Conservation (phyloP, 2,113 vertebrate species). For the Nothoprocta perdicaria region DNA sequence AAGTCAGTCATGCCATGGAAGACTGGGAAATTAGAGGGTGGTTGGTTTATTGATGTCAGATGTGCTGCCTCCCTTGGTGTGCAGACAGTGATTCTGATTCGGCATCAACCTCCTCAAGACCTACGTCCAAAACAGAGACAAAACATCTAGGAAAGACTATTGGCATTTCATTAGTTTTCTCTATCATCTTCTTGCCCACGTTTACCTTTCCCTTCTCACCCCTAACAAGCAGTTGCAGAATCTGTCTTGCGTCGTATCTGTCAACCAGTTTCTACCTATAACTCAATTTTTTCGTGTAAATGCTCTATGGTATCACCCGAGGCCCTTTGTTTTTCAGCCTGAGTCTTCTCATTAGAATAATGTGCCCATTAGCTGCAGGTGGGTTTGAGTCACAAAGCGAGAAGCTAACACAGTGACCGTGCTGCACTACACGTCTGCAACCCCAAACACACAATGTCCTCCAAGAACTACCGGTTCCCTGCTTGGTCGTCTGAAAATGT, state of each 20-base stretch:
- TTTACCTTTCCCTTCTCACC: background rate
- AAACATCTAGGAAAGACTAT: background rate
- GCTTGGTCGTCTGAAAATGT: background rate
- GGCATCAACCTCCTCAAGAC: background rate
- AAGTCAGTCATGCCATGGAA: background rate
- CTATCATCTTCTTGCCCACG: background rate
- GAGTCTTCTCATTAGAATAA: background rate
- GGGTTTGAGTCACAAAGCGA: background rate
- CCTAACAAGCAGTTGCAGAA: background rate
- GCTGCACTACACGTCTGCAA: background rate
- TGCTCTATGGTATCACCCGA: background rate
- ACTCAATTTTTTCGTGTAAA: too few relatives aligned
- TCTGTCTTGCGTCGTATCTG: background rate
- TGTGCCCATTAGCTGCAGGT: background rate
- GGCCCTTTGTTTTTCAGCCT: background rate
- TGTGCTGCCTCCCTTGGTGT: background rate
- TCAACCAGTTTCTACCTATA: background rate
- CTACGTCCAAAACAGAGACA: background rate
- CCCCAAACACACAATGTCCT: background rate
- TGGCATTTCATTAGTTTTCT: background rate
- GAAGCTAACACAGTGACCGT: background rate
- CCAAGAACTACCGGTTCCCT: background rate
- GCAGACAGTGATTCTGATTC: background rate
- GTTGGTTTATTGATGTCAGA: background rate
- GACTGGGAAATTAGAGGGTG: background rate